Percentiles rank a stretch among this genome's conserved stretches.
Evolutionary conservation across 2,113 vertebrate species (phyloP).

Genomic region (Amblyopsis rosae): DNA sequence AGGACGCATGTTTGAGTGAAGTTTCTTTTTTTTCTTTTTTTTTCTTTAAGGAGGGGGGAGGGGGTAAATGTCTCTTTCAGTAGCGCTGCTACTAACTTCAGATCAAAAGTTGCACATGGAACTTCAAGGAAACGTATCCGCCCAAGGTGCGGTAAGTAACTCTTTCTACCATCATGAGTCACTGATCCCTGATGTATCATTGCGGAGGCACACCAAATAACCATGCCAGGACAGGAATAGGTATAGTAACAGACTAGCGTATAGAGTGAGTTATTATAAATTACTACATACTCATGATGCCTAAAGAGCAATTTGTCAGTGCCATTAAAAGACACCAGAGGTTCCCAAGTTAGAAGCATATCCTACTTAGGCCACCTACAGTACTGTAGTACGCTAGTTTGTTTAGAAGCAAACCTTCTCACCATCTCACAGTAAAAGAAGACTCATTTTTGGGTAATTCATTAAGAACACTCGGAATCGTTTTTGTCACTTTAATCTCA

Average conservation of each 20-base stretch:
- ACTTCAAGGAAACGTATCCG: background rate
- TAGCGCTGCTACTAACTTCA: background rate
- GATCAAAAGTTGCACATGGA: slow-evolving; percentile 6
- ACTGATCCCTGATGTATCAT: background rate
- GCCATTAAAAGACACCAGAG: no score
- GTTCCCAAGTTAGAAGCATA: background rate
- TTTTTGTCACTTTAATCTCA: no score
- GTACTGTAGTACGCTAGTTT: background rate
- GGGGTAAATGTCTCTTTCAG: slow-evolving; percentile 7
- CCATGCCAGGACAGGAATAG: slow-evolving; percentile 9
- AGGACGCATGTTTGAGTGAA: slow-evolving; percentile 15
- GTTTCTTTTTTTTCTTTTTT: no score
- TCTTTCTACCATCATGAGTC: background rate
- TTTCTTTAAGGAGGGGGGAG: no score
- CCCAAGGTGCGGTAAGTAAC: background rate
- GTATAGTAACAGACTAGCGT: background rate
- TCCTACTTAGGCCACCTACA: no score
- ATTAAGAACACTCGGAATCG: no score
- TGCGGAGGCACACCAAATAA: background rate
- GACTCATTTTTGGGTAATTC: background rate
- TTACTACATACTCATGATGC: background rate
- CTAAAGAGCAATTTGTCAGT: background rate
- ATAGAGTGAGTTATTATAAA: no score
- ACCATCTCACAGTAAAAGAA: background rate
- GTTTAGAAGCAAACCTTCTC: no score